These are phyloP conservation scores for Drosophila azteca DNA, from an alignment of 1,140 invertebrate species.

Conservation along the genomic window DNA sequence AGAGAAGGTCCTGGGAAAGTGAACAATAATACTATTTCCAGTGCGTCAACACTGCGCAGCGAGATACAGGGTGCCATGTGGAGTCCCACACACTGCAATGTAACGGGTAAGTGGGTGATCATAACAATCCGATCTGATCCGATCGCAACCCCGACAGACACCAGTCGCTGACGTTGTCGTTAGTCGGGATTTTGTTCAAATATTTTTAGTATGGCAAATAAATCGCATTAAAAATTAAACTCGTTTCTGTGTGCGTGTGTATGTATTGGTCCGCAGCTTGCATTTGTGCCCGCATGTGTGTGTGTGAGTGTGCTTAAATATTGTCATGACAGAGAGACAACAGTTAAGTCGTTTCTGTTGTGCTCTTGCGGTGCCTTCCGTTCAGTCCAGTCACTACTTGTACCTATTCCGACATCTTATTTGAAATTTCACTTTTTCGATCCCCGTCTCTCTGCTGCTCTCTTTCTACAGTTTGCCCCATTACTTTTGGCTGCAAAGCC, in stretches of 20 bases:
- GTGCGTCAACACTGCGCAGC: not conserved
- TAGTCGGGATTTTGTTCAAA: not conserved
- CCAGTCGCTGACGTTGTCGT: slow-evolving; percentile 14
- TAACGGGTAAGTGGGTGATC: slow-evolving; percentile 67
- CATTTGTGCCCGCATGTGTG: not conserved
- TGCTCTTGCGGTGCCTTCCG: slow-evolving; percentile 6
- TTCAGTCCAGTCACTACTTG: too few species aligned
- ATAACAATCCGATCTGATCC: not conserved
- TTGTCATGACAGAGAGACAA: slow-evolving; percentile 42
- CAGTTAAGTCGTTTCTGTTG: slow-evolving; percentile 40
- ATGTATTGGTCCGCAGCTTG: too few species aligned
- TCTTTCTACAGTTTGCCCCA: too few species aligned
- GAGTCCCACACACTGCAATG: slow-evolving; percentile 77
- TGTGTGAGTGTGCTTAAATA: slow-evolving; percentile 30
- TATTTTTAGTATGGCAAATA: slow-evolving; percentile 41
- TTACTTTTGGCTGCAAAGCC: too few species aligned
- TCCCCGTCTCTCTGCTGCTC: slow-evolving; percentile 13
- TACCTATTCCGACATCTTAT: slow-evolving; percentile 40
- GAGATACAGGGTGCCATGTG: slow-evolving; percentile 60
- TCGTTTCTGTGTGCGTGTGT: slow-evolving; percentile 33
- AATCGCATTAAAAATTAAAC: slow-evolving; percentile 63
- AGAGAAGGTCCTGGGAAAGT: too few species aligned
- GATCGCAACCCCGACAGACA: slow-evolving; percentile 13
- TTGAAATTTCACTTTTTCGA: slow-evolving; percentile 66
- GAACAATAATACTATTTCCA: too few species aligned